Base-by-base conservation (phyloP, 35 echinoderm and acorn worm genomes). In the Lytechinus variegatus region DNA sequence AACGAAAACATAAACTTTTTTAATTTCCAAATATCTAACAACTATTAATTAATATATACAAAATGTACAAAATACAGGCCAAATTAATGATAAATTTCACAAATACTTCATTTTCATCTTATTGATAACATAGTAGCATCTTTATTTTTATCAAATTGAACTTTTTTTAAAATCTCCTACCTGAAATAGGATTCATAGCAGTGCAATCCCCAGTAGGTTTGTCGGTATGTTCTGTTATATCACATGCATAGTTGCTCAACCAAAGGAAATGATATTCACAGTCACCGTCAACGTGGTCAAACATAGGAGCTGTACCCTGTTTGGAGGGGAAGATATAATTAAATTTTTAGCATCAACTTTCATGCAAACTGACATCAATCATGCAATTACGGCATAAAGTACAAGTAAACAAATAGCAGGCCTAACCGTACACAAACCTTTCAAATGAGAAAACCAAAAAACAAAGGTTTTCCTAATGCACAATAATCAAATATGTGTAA, bases 221-320 rank as follows among this genome's bases (percentile, higher is more conserved):
- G 51, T 96, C 79, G 54, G 92, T 79, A 3, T 92, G 51, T 27
- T 95, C 61, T 8, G 86, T 89, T 33, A 99, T 95, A 52, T 96
- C 95, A 94, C 97, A 98, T 6, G 98, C 98, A 16, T 96, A 79
- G 58, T 96, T 97, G 52, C 95, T 98, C 90, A 98, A 86, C 98
- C 98, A 99, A 3, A 97, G 87, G 66, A 99, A 99, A 72, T 96
- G 89, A 89, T 98, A 99, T 10, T 89, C 94, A 66, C 98, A 99
- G 53, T 98, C 52, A 44, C 97, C 96, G 27, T 96, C 96, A 0
- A 96, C 56, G 55, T 97, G 95, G 91, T 56, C 93, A 55, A 97
- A 97, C 55, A 95, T 89, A 3, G 98, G 98, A 27, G 51, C 86
- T 24, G 94, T 95, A 14, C 95, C 97, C 97, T 98, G 66, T 24